Base-by-base conservation (phyloP, 2,797 vertebrate species). In the Ctenopoma multispine region DNA sequence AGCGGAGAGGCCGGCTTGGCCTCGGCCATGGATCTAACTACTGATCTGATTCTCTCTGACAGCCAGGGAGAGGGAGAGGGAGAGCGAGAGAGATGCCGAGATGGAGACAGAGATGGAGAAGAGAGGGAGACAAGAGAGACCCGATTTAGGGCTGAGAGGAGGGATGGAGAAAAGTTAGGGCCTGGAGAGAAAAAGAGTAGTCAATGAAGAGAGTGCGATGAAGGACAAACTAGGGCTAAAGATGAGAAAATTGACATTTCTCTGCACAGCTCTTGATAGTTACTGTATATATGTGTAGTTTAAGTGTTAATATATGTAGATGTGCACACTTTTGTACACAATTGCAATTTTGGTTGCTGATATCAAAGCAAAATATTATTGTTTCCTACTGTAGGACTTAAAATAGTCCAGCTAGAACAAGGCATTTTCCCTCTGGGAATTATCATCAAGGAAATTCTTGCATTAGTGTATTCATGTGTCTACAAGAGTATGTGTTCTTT, bases 11-110 rank as follows among this genome's bases (percentile, higher is more conserved):
- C 90, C 77, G 61, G 71, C 82, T 89, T 89, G 87, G 90, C 87
- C 91, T 86, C 76, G 73, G 87, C 90, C 81, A 92, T 89, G 86
- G 89, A 92, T 90, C 91, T 92, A 92, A 92, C 87, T 89, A 91
- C 88, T 86, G 89, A 92, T 92, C 87, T 93, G 84, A 93, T 93
- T 75, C 84, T 87, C 72, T 78, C 73, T 90, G 92, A 92, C 88
- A 92, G 87, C 84, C 70, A 80, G 80, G 51, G 75, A 50, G 66
- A 60, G 72, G 46, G 65, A 67, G 71, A 80, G 80, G 51, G 75
- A 50, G 66, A 60, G 72, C 48, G 65, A 67, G 71, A 75, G 69
- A 72, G 56, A 69, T 29, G 56, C 69, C 72, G 69, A 72, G 56
- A 69, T 29, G 54, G 55, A 64, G 38, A 55, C 62, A 76, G 71